phyloP scores from a whole-genome alignment of 2,888 invertebrate species.

The Epinotia ramella region DNA sequence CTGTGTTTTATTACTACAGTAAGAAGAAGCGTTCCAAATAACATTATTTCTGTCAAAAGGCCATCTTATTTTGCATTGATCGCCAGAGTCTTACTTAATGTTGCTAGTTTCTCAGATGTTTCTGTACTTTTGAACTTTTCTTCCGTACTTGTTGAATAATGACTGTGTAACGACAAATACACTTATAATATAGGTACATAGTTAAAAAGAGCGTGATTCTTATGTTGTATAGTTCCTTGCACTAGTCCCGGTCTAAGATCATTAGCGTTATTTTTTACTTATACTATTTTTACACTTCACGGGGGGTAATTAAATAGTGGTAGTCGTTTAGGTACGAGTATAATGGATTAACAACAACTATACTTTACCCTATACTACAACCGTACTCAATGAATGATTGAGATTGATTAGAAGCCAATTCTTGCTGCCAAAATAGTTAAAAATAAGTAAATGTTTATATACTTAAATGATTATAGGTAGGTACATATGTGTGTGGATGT shows the following conservation, averaged over 20 bases:
- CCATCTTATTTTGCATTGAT: too few species aligned
- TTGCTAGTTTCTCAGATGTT: too few species aligned
- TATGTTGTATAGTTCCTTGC: too few species aligned
- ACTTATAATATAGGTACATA: too few species aligned
- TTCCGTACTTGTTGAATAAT: too few species aligned
- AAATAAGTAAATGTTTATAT: neutral
- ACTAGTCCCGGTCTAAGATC: neutral
- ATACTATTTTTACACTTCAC: neutral
- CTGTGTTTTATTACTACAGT: too few species aligned
- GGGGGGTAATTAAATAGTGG: neutral
- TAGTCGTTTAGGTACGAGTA: neutral
- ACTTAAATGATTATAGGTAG: neutral
- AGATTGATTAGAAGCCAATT: neutral
- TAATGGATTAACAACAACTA: neutral
- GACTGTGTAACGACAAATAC: too few species aligned
- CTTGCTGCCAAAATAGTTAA: neutral
- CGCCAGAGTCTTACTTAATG: too few species aligned
- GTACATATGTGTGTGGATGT: conserved; percentile 6
- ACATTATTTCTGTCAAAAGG: too few species aligned
- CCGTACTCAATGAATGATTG: neutral
- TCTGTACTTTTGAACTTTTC: too few species aligned
- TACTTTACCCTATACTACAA: neutral
- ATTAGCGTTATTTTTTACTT: neutral
- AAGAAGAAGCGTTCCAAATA: too few species aligned
- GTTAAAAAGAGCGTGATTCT: too few species aligned